Conservation (phyloP, 1,140 invertebrate species). For the Meloidogyne exigua region DNA sequence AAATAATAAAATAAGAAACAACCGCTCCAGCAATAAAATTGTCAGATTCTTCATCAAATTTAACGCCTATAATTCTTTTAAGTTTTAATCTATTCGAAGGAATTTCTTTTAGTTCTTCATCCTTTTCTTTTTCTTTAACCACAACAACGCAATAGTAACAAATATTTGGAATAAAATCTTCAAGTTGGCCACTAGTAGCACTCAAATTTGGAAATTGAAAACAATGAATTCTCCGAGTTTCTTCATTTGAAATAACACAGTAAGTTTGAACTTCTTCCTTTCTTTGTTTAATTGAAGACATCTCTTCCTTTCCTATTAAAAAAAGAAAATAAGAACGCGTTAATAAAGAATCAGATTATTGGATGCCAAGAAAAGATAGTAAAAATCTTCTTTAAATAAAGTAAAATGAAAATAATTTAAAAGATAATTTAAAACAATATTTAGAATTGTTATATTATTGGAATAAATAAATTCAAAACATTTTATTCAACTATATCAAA, state of each 20-base stretch:
- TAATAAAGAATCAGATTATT: no score
- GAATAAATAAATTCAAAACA: not conserved
- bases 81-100: not conserved
- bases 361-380: no score
- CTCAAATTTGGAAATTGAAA: not conserved
- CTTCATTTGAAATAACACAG: not conserved
- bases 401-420: no score
- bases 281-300: not conserved
- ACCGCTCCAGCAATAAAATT: constrained; percentile 1
- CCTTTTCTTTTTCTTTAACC: not conserved
- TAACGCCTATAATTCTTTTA: not conserved
- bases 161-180: constrained; percentile 5
- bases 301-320: no score
- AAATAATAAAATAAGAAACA: not conserved
- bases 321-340: no score
- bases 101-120: not conserved
- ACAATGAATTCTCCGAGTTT: not conserved
- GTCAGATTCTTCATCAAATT: not conserved
- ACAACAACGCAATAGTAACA: not conserved
- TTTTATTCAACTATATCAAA: no score
- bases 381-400: no score
- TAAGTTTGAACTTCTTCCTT: not conserved
- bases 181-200: not conserved
- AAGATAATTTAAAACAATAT: not conserved
- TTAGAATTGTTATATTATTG: not conserved